Evolutionary conservation across 2,113 vertebrate genomes (phyloP).

Genomic region (Hyperopisus bebe): DNA sequence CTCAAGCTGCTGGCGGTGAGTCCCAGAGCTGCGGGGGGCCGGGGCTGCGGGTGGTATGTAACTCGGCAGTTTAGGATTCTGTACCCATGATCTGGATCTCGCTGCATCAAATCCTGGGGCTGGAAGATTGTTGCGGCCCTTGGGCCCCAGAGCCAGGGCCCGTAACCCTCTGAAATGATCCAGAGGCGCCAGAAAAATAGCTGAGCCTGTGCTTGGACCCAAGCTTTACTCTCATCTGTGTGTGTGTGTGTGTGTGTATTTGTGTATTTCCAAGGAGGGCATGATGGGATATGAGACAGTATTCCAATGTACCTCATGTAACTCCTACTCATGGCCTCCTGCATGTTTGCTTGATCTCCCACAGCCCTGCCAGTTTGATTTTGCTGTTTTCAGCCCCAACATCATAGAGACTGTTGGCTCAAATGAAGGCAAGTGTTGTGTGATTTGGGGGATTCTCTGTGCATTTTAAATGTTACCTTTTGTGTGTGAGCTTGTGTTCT

Average conservation of each 20-base stretch:
- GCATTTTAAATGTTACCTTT: background rate
- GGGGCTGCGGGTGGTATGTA: background rate
- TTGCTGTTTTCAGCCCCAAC: slow-evolving; percentile 90
- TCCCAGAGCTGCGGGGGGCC: background rate
- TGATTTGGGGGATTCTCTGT: too few species aligned
- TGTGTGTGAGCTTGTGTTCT: background rate
- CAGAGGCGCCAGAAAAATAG: too few species aligned
- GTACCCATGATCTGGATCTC: too few species aligned
- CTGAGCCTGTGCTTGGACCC: background rate
- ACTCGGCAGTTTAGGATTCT: too few species aligned
- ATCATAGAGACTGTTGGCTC: slow-evolving; percentile 63
- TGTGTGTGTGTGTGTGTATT: background rate
- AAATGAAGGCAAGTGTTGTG: slow-evolving; percentile 62
- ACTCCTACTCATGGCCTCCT: background rate
- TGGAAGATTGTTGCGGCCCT: background rate
- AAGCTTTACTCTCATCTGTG: background rate
- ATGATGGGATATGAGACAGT: background rate
- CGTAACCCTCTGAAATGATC: too few species aligned
- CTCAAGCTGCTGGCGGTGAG: slow-evolving; percentile 84
- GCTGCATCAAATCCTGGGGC: background rate
- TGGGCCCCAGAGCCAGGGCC: too few species aligned
- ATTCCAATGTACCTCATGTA: background rate
- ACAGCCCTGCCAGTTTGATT: slow-evolving; percentile 84
- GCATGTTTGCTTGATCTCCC: slow-evolving; percentile 1
- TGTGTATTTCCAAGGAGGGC: background rate